Percentiles rank a stretch among this genome's conserved stretches.
phyloP scores from a whole-genome alignment of 2,113 vertebrate species.

The Smithornis capensis region DNA sequence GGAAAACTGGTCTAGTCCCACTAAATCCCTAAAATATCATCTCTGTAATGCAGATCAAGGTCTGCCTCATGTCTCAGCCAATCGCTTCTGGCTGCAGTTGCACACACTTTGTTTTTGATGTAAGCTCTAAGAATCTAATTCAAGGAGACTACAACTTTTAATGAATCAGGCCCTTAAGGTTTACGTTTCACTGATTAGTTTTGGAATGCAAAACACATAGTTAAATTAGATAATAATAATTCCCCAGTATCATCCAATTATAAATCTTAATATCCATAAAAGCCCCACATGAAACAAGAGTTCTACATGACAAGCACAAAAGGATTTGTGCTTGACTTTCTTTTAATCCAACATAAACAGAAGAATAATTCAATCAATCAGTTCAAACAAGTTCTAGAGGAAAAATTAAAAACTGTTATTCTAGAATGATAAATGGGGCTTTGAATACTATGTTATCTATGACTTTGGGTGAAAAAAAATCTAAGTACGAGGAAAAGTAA shows the following conservation, averaged over 20 bases:
- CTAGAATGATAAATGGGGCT: slow-evolving; percentile 27
- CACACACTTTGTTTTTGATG: neutral
- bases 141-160: slow-evolving; percentile 20
- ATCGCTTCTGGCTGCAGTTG: neutral
- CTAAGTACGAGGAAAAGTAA: slow-evolving; percentile 15
- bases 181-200: neutral
- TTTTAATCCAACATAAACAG: slow-evolving; percentile 50
- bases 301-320: slow-evolving; percentile 1
- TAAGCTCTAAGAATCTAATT: neutral
- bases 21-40: neutral
- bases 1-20: neutral
- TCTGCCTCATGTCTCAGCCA: neutral
- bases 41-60: neutral
- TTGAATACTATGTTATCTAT: slow-evolving; percentile 6
- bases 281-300: slow-evolving; percentile 4
- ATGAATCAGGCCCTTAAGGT: slow-evolving; percentile 43
- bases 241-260: slow-evolving; percentile 28
- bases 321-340: slow-evolving; percentile 21
- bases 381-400: slow-evolving; percentile 13
- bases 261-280: slow-evolving; percentile 40
- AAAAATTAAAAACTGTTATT: slow-evolving; percentile 24
- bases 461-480: neutral
- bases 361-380: slow-evolving; percentile 50
- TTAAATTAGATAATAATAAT: slow-evolving; percentile 6
- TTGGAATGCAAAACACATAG: slow-evolving; percentile 37